A percentile compares a stretch with the other conserved stretches of the same genome.
Evolutionary conservation across 2,113 vertebrate species (phyloP).

Genomic region (Candoia aspera): DNA sequence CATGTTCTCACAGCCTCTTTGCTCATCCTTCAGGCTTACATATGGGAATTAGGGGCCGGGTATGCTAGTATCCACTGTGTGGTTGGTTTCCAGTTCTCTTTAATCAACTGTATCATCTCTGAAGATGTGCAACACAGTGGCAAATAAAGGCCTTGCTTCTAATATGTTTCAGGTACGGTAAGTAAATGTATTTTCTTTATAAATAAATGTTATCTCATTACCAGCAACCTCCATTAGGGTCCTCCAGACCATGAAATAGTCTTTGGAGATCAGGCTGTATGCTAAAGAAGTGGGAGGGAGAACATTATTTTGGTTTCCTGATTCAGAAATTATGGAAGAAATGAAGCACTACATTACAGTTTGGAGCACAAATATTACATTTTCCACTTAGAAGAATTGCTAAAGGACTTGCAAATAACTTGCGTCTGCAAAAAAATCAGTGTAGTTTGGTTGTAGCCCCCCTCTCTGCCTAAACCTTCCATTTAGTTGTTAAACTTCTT

Average conservation of each 20-base stretch:
- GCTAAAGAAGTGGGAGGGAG: constrained; percentile 62
- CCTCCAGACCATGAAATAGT: constrained; percentile 82
- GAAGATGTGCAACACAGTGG: constrained; percentile 40
- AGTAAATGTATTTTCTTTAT: constrained; percentile 75
- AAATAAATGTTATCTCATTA: constrained; percentile 82
- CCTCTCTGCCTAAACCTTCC: constrained; percentile 53
- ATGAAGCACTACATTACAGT: constrained; percentile 73
- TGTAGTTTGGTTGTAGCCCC: constrained; percentile 45
- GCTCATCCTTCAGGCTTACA: neutral
- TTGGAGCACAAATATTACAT: constrained; percentile 67
- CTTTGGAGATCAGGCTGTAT: constrained; percentile 76
- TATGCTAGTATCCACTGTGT: neutral
- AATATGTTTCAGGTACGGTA: constrained; percentile 63
- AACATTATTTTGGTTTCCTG: constrained; percentile 73
- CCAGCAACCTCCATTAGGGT: constrained; percentile 74
- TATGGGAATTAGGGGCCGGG: neutral
- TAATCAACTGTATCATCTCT: neutral
- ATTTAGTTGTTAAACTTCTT: constrained; percentile 51
- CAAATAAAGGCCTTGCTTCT: constrained; percentile 52
- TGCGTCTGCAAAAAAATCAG: constrained; percentile 57
- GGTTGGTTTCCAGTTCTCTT: neutral
- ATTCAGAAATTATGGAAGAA: constrained; percentile 72
- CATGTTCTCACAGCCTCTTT: neutral
- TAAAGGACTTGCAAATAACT: constrained; percentile 63
- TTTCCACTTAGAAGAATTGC: constrained; percentile 65